Evolutionary conservation across 2,797 vertebrate genomes (phyloP).

Genomic region (Melanotaenia nigrans): DNA sequence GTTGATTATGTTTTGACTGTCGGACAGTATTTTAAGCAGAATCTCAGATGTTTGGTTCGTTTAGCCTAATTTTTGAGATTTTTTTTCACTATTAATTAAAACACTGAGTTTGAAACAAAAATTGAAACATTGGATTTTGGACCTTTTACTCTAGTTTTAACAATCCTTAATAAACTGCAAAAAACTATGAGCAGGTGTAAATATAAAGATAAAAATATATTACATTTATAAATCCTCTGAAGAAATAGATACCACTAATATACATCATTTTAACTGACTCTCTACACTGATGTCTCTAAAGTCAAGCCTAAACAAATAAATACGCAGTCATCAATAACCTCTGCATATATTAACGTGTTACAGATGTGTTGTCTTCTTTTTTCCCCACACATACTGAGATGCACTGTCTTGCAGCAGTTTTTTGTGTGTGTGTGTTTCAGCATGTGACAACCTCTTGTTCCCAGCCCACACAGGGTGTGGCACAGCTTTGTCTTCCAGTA

Average conservation of each 20-base stretch:
- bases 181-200: not conserved
- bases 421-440: not conserved
- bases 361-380: not conserved
- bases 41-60: not conserved
- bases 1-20: not conserved
- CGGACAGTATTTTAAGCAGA: not conserved
- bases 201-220: not conserved
- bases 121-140: not conserved
- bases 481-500: not conserved
- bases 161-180: too few species aligned
- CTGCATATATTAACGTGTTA: not conserved
- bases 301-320: not conserved
- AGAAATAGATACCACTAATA: not conserved
- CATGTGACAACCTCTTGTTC: not conserved
- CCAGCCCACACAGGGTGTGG: constrained; percentile 5
- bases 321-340: not conserved
- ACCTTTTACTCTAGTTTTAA: too few species aligned
- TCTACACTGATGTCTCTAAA: not conserved
- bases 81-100: not conserved
- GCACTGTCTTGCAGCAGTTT: not conserved
- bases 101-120: not conserved
- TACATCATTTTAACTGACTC: not conserved
- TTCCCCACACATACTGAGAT: not conserved
- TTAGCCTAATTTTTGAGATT: not conserved
- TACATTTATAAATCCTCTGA: not conserved